Conservation (phyloP, 2,113 vertebrate species). For the Hippocampus comes region DNA sequence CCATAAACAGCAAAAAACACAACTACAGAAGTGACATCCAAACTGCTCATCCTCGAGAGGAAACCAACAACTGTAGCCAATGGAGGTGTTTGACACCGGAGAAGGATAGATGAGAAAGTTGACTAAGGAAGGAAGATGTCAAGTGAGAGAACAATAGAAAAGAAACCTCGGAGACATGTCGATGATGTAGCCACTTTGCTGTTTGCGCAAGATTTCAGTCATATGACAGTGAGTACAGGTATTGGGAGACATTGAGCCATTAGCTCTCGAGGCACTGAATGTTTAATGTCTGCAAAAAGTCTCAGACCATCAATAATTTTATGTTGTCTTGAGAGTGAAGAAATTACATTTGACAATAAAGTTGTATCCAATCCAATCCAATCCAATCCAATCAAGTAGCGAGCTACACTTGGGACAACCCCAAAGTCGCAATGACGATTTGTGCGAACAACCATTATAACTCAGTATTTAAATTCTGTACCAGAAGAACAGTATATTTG, state of each 20-base stretch:
- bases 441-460: background rate
- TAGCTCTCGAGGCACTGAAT: background rate
- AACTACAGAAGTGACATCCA: background rate
- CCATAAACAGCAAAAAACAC: background rate
- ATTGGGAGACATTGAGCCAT: background rate
- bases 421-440: background rate
- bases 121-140: background rate
- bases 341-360: too few relatives aligned
- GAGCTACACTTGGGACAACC: too few relatives aligned
- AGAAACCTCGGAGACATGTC: too few relatives aligned
- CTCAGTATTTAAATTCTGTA: background rate
- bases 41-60: background rate
- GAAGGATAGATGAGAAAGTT: background rate
- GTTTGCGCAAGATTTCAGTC: too few relatives aligned
- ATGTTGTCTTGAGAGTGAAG: too few relatives aligned
- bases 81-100: conserved; percentile 16
- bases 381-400: background rate
- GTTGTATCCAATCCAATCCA: too few relatives aligned
- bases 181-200: too few relatives aligned
- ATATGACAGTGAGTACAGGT: background rate
- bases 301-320: background rate
- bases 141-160: too few relatives aligned
- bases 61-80: conserved; percentile 23
- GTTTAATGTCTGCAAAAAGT: background rate
- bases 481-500: background rate